These are phyloP conservation scores for Pygocentrus nattereri DNA, from an alignment of 2,797 vertebrate species.

Conservation along the genomic window DNA sequence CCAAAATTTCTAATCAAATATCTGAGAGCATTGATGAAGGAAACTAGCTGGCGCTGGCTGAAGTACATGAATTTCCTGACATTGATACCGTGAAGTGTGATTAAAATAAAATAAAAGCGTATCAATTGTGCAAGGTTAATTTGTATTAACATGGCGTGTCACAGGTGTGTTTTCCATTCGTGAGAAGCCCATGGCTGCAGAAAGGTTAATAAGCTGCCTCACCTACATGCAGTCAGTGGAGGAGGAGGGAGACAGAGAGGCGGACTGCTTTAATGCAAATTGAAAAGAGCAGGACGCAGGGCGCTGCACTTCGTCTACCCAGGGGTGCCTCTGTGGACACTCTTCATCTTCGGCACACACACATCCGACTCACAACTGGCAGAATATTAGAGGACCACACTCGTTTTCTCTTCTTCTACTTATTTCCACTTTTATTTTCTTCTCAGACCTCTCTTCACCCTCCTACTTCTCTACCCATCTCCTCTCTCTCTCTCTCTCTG, in stretches of 20 bases:
- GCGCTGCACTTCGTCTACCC: constrained; percentile 28
- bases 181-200: constrained; percentile 71
- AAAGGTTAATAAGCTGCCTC: constrained; percentile 82
- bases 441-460: background rate
- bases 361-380: background rate
- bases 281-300: constrained; percentile 42
- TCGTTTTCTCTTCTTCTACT: too few species aligned
- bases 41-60: constrained; percentile 53
- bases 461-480: background rate
- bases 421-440: background rate
- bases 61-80: constrained; percentile 62
- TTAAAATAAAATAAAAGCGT: constrained; percentile 76
- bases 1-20: constrained; percentile 60
- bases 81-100: constrained; percentile 59
- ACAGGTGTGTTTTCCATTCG: constrained; percentile 64
- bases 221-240: constrained; percentile 59
- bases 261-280: constrained; percentile 71
- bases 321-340: constrained; percentile 15
- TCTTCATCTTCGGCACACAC: constrained; percentile 3
- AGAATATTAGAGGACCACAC: background rate
- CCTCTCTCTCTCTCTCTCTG: background rate
- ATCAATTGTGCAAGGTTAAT: constrained; percentile 76
- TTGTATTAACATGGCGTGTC: constrained; percentile 66
- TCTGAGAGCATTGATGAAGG: constrained; percentile 61
- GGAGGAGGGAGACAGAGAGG: constrained; percentile 55